phyloP scores from a whole-genome alignment of 2,888 invertebrate species.

The Hirtodrosophila alboralis region DNA sequence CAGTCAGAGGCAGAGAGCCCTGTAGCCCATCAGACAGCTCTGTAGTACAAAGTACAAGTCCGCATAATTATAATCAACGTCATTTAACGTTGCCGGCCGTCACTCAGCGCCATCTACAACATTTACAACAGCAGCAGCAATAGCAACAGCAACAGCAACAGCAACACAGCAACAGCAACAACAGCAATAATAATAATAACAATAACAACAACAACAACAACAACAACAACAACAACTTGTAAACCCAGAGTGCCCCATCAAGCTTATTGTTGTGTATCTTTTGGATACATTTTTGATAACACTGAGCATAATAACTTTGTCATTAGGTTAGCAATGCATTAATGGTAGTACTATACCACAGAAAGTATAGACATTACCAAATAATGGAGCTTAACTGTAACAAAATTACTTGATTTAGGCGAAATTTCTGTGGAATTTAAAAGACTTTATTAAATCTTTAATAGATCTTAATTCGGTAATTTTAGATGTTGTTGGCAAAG shows the following conservation, averaged over 20 bases:
- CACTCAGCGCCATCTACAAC: slow-evolving; percentile 68
- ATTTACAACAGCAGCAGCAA: slow-evolving; percentile 55
- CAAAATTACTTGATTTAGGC: slow-evolving; percentile 19
- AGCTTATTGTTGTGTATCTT: slow-evolving; percentile 77
- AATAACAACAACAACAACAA: slow-evolving; percentile 20
- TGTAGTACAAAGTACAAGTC: slow-evolving; percentile 76
- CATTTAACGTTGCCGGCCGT: slow-evolving; percentile 79
- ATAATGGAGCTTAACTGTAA: slow-evolving; percentile 15
- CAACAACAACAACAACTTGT: slow-evolving; percentile 58
- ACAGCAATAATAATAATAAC: slow-evolving; percentile 36
- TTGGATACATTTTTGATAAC: slow-evolving; percentile 77
- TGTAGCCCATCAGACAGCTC: slow-evolving; percentile 55
- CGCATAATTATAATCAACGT: slow-evolving; percentile 82
- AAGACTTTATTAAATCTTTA: not conserved
- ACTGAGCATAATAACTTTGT: slow-evolving; percentile 72
- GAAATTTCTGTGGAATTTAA: not conserved
- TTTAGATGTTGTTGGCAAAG: too few species aligned
- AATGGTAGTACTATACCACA: slow-evolving; percentile 44
- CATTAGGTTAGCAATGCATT: slow-evolving; percentile 62
- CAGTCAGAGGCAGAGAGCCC: slow-evolving; percentile 52
- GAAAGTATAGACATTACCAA: slow-evolving; percentile 25
- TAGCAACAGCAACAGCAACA: slow-evolving; percentile 14
- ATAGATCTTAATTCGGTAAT: too few species aligned
- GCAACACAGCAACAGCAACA: slow-evolving; percentile 48
- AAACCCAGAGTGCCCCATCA: slow-evolving; percentile 66